These are phyloP conservation scores for Coenobita brevimanus DNA, from an alignment of 1,140 invertebrate genomes.

Conservation along the genomic window DNA sequence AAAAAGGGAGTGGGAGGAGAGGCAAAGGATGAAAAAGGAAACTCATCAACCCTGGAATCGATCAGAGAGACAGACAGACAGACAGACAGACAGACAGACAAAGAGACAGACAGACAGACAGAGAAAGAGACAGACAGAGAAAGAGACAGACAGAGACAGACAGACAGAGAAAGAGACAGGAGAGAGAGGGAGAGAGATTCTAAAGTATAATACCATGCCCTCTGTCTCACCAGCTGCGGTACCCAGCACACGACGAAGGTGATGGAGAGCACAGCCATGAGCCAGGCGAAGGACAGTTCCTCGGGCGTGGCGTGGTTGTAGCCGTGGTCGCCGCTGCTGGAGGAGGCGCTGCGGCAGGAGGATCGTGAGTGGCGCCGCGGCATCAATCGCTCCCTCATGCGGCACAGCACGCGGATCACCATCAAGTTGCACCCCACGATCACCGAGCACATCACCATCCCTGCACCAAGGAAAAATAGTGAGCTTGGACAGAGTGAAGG, in stretches of 20 bases:
- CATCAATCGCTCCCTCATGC: slow-evolving; percentile 74
- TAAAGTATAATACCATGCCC: not conserved
- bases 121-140: not conserved
- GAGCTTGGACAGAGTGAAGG: too few relatives aligned
- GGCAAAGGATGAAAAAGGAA: not conserved
- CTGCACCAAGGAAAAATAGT: too few relatives aligned
- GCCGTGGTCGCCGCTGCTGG: slow-evolving; percentile 71
- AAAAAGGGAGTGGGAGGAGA: not conserved
- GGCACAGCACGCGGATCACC: slow-evolving; percentile 83
- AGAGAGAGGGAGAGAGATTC: too few relatives aligned
- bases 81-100: too few relatives aligned
- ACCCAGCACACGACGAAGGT: slow-evolving; percentile 89
- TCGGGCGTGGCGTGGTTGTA: slow-evolving; percentile 71
- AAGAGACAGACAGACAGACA: not conserved
- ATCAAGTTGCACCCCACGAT: slow-evolving; percentile 88
- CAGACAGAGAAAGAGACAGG: not conserved
- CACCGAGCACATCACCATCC: slow-evolving; percentile 81
- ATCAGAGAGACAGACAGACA: not conserved
- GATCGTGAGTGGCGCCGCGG: slow-evolving; percentile 76
- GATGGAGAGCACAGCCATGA: slow-evolving; percentile 87
- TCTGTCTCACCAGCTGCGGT: slow-evolving; percentile 84
- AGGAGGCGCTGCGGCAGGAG: slow-evolving; percentile 71
- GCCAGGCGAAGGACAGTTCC: slow-evolving; percentile 84
- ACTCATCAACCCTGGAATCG: too few relatives aligned
- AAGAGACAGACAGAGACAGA: not conserved